Evolutionary conservation across 2,797 vertebrate species (phyloP).

Genomic region (Anomalospiza imberbis): DNA sequence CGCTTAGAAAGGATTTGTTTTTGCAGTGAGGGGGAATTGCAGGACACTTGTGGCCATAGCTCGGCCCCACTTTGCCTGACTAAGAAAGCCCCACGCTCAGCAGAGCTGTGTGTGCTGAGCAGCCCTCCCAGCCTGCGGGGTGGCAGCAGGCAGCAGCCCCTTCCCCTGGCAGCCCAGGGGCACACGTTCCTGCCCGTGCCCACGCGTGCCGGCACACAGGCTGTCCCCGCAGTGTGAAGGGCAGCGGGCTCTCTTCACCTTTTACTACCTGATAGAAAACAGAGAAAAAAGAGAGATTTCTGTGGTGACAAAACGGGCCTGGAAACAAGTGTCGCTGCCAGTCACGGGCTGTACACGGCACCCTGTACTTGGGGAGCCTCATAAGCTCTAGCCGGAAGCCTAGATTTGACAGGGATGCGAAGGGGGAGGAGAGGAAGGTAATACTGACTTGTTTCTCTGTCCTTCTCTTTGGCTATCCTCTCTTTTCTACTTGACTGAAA

Average conservation of each 20-base stretch:
- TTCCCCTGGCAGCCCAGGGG: accelerated
- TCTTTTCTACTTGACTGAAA: not conserved
- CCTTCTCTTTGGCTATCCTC: not conserved
- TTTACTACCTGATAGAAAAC: not conserved
- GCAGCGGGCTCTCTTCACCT: not conserved
- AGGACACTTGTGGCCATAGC: not conserved
- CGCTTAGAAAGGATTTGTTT: not conserved
- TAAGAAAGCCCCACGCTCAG: accelerated
- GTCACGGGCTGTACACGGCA: accelerated
- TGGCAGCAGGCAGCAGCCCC: not conserved
- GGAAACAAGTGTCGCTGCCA: not conserved
- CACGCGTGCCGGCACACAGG: not conserved
- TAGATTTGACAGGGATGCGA: not conserved
- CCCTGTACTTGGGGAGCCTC: not conserved
- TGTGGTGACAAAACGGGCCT: accelerated
- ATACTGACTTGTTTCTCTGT: not conserved
- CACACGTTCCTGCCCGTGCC: accelerated
- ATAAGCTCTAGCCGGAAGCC: not conserved
- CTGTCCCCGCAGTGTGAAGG: accelerated
- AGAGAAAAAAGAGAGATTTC: not conserved
- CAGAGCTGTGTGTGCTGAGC: accelerated
- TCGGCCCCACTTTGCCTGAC: accelerated
- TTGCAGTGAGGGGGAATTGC: not conserved
- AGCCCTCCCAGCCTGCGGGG: accelerated
- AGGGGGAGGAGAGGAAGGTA: not conserved